These are phyloP conservation scores for Muscicapa striata DNA, from an alignment of 2,797 vertebrate genomes.

Conservation along the genomic window DNA sequence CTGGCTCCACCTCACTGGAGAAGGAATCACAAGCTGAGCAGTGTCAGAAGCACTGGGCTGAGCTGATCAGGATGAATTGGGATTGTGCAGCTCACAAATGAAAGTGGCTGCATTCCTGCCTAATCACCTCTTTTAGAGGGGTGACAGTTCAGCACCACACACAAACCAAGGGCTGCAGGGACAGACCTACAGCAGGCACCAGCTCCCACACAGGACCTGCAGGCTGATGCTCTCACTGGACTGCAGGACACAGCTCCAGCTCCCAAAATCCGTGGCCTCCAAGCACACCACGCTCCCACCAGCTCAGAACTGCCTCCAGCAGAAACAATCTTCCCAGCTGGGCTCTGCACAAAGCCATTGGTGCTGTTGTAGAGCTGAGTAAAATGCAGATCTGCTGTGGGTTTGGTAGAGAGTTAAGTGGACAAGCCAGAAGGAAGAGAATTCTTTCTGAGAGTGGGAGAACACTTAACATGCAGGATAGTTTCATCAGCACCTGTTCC, in stretches of 20 bases:
- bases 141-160: background rate
- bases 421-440: background rate
- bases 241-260: background rate
- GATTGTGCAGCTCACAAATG: background rate
- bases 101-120: background rate
- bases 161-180: background rate
- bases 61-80: background rate
- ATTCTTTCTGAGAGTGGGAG: no score
- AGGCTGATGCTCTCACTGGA: background rate
- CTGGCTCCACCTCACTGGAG: background rate
- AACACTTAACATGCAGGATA: background rate
- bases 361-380: background rate
- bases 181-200: conserved; percentile 1
- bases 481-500: conserved; percentile 12
- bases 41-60: background rate
- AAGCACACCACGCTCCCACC: fast-evolving
- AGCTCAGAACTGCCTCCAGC: background rate
- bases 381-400: background rate
- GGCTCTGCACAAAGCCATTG: background rate
- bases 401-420: background rate
- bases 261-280: fast-evolving
- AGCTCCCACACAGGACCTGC: background rate
- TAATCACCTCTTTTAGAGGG: background rate
- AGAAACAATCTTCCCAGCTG: background rate
- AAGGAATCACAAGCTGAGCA: background rate